Base-by-base conservation (phyloP, 2,888 invertebrate species). In the Abrostola triplasia region DNA sequence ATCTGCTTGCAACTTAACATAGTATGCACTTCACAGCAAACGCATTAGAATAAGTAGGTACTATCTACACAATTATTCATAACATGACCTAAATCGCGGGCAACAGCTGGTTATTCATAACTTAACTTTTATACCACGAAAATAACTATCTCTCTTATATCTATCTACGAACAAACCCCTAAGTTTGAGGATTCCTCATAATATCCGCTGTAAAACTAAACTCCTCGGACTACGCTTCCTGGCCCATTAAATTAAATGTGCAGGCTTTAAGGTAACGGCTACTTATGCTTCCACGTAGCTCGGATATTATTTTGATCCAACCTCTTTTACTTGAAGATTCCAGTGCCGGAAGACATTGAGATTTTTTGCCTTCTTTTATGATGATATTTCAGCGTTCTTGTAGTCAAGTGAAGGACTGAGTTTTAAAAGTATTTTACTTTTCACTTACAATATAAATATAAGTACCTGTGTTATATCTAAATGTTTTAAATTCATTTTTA, bases 221-320 rank as follows among this genome's bases (percentile, higher is more conserved):
- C 56, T 69, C 68, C 64, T 75, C 58, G 70, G 69, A 74, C 78
- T 68, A 53, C 57, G 67, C 63, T 70, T 65, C 66, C 68, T 64
- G 56, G 57, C 66, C 73, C 79, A 79, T 79, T 79, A 79, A 77
- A 85, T 87, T 88, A 87, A 88, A 88, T 84, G 86, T 80, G 84
- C 77, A 82, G 72, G 82, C 85, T 85, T 83, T 80, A 74, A 83
- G 79, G 81, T 84, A 85, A 85, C 82, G 83, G 84, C 83, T 83
- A 82, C 84, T 84, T 86, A 77, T 77, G 59, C 77, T 81, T 77
- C 81, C 84, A 79, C 82, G 80, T 82, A 82, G 80, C 81, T 67
- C 69, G 80, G 78, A 84, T 84, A 84, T 84, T 82, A 82, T 81
- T 85, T 87, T 84, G 87, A 88, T 87, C 86, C 86, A 69, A 72